Conservation (phyloP, 2,888 invertebrate species). For the Euclidia mi region DNA sequence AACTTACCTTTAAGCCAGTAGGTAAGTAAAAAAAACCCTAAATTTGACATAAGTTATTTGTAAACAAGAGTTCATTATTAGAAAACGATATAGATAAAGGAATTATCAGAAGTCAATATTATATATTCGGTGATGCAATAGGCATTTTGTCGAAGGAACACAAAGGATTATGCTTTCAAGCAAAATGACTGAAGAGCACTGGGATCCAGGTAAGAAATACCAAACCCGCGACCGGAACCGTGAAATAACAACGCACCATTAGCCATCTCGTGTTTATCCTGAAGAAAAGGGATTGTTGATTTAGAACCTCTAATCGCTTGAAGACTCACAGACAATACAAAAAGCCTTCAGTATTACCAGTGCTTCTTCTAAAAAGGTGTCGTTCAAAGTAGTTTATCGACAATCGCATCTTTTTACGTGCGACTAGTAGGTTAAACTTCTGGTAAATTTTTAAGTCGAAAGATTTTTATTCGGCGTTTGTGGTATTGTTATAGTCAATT, state of each 20-base stretch:
- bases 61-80: too few species aligned
- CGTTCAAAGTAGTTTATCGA: neutral
- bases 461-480: too few species aligned
- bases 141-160: neutral
- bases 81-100: too few species aligned
- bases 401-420: too few species aligned
- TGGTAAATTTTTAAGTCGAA: too few species aligned
- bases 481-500: too few species aligned
- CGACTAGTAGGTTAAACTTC: too few species aligned
- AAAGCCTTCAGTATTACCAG: constrained; percentile 9
- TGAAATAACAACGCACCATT: constrained; percentile 81
- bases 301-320: constrained; percentile 66
- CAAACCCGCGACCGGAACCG: constrained; percentile 57
- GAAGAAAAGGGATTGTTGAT: constrained; percentile 76
- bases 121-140: neutral
- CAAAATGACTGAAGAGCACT: constrained; percentile 26
- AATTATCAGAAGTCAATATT: too few species aligned
- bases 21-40: too few species aligned
- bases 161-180: constrained; percentile 15
- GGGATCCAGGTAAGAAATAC: constrained; percentile 44
- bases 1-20: too few species aligned
- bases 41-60: too few species aligned
- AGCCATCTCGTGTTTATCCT: constrained; percentile 71
- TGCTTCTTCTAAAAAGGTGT: neutral
- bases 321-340: constrained; percentile 51